These are phyloP conservation scores for Limanda limanda DNA, from an alignment of 2,113 vertebrate genomes.

Conservation along the genomic window DNA sequence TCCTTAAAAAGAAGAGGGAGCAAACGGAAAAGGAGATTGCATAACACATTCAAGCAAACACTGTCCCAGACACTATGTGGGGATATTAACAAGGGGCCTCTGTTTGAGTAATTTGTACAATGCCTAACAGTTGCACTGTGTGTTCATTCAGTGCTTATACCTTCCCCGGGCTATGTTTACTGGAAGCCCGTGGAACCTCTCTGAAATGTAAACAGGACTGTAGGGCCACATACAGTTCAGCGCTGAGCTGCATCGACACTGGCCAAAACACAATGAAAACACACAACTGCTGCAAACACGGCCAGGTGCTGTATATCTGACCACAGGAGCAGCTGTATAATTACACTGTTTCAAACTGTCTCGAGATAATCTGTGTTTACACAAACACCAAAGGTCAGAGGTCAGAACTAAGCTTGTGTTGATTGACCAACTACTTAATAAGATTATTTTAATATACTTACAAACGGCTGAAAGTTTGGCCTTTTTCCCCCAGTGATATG, in stretches of 20 bases:
- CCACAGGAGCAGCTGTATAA: constrained; percentile 66
- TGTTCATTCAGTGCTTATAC: constrained; percentile 48
- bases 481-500: not conserved
- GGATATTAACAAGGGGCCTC: constrained; percentile 30
- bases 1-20: constrained; percentile 58
- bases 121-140: constrained; percentile 45
- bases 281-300: constrained; percentile 48
- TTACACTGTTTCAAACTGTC: constrained; percentile 48
- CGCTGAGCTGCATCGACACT: constrained; percentile 9
- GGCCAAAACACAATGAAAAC: constrained; percentile 39
- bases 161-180: constrained; percentile 65
- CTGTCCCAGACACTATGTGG: constrained; percentile 47
- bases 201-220: constrained; percentile 76
- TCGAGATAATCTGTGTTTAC: constrained; percentile 43
- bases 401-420: constrained; percentile 33
- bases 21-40: constrained; percentile 49
- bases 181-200: constrained; percentile 55
- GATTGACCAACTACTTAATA: not conserved
- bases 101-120: constrained; percentile 37
- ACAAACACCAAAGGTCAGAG: constrained; percentile 58
- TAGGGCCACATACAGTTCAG: constrained; percentile 63
- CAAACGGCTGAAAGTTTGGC: not conserved
- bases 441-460: not conserved
- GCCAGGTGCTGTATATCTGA: constrained; percentile 70
- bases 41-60: constrained; percentile 52